Conservation (phyloP, 2,888 invertebrate genomes). For the Phengaris arion region DNA sequence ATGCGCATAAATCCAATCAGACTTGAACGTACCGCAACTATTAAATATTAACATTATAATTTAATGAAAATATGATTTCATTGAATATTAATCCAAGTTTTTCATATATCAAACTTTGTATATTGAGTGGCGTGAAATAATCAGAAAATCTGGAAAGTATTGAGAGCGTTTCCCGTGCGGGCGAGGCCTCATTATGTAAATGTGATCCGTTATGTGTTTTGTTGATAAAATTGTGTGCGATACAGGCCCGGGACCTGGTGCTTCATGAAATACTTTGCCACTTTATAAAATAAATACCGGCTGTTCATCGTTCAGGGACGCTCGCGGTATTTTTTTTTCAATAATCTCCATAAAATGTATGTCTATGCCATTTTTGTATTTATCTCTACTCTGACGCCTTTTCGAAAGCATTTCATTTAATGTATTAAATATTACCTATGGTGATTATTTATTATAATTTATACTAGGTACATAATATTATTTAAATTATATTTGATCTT, state of each 20-base stretch:
- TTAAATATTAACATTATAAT: conserved; percentile 2
- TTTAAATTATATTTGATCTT: too few species aligned
- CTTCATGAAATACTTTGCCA: conserved; percentile 36
- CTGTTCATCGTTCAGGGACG: neutral
- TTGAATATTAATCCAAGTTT: conserved; percentile 2
- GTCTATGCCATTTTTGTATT: neutral
- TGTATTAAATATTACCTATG: too few species aligned
- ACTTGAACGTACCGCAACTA: neutral
- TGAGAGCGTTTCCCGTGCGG: conserved; percentile 53
- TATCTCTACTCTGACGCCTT: neutral
- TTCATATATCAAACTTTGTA: conserved; percentile 18
- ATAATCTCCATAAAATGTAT: conserved; percentile 5
- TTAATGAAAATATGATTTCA: neutral
- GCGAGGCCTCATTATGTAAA: conserved; percentile 66
- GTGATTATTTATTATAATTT: neutral
- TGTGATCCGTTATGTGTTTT: conserved; percentile 62
- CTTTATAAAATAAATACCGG: conserved; percentile 20
- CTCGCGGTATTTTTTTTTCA: conserved; percentile 19
- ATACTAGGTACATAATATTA: too few species aligned
- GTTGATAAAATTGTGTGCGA: conserved; percentile 62
- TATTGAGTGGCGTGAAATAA: conserved; percentile 63
- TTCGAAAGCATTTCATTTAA: neutral
- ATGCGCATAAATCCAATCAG: neutral
- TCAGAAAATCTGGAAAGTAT: conserved; percentile 65
- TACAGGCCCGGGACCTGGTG: conserved; percentile 29